phyloP scores from a whole-genome alignment of 2,888 invertebrate genomes.

The Dusona sp. region DNA sequence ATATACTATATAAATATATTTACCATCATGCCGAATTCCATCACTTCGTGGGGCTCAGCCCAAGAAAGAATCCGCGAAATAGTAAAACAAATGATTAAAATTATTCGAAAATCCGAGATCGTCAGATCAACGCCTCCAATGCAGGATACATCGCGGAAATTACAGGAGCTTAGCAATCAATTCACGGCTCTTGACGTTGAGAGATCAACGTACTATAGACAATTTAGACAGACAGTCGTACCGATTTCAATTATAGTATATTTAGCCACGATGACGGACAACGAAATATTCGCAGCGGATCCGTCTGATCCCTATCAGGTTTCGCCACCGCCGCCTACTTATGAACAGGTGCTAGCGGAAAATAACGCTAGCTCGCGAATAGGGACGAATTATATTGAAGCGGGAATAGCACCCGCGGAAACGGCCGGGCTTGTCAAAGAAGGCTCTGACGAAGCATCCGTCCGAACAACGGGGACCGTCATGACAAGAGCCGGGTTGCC shows the following conservation, averaged over 20 bases:
- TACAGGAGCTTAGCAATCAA: slow-evolving; percentile 18
- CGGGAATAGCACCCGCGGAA: slow-evolving; percentile 21
- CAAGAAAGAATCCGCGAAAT: slow-evolving; percentile 40
- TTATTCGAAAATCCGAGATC: slow-evolving; percentile 3
- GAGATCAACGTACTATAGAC: slow-evolving; percentile 10
- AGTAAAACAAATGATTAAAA: slow-evolving; percentile 21
- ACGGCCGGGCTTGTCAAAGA: slow-evolving; percentile 31
- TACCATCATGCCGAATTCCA: slow-evolving; percentile 10
- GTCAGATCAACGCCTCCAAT: not conserved
- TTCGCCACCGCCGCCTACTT: slow-evolving; percentile 5
- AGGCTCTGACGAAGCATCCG: slow-evolving; percentile 10
- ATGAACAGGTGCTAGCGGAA: slow-evolving; percentile 34
- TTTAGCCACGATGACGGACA: slow-evolving; percentile 38
- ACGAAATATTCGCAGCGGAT: slow-evolving; percentile 27
- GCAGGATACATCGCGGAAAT: not conserved
- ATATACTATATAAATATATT: not conserved
- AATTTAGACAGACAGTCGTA: slow-evolving; percentile 10
- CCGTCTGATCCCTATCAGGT: slow-evolving; percentile 24
- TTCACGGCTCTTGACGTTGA: slow-evolving; percentile 29
- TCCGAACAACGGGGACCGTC: slow-evolving; percentile 8
- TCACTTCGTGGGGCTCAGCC: slow-evolving; percentile 11
- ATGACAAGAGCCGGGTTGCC: slow-evolving; percentile 38
- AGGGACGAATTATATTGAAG: slow-evolving; percentile 32
- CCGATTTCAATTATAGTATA: slow-evolving; percentile 38
- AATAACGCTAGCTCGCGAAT: slow-evolving; percentile 8